Evolutionary conservation across 1,140 invertebrate species (phyloP).

Genomic region (Microvelia longipes): DNA sequence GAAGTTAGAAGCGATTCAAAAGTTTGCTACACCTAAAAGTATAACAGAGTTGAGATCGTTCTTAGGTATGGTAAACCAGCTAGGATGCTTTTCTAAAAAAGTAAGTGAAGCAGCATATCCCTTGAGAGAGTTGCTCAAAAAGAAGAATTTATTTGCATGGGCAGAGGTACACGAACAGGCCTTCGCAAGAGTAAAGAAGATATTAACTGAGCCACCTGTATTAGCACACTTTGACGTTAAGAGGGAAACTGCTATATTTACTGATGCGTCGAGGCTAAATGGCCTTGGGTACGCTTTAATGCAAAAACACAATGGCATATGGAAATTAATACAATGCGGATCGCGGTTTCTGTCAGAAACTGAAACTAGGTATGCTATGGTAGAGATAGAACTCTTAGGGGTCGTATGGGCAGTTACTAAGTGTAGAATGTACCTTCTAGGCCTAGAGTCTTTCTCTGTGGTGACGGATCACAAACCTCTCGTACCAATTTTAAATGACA

Average conservation of each 20-base stretch:
- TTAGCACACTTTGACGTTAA: background rate
- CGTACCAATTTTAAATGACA: background rate
- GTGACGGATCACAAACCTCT: background rate
- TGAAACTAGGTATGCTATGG: background rate
- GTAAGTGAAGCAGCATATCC: background rate
- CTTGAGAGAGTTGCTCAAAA: background rate
- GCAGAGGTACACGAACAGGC: background rate
- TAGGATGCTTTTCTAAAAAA: background rate
- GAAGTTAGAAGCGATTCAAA: background rate
- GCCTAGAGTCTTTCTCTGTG: background rate
- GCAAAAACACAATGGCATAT: background rate
- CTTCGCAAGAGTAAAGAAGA: background rate
- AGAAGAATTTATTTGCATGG: background rate
- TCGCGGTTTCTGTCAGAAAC: background rate
- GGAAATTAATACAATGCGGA: background rate
- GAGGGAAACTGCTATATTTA: background rate
- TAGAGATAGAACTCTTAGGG: background rate
- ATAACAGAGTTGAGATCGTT: background rate
- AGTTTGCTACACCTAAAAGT: background rate
- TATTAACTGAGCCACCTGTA: background rate
- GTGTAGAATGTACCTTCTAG: background rate
- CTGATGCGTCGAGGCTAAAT: background rate
- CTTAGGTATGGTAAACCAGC: background rate
- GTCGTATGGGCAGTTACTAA: background rate
- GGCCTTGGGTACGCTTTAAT: background rate